Percentiles rank a stretch among this genome's conserved stretches.
These are phyloP conservation scores for Lamprotornis superbus DNA, from an alignment of 2,113 vertebrate genomes.

Conservation along the genomic window DNA sequence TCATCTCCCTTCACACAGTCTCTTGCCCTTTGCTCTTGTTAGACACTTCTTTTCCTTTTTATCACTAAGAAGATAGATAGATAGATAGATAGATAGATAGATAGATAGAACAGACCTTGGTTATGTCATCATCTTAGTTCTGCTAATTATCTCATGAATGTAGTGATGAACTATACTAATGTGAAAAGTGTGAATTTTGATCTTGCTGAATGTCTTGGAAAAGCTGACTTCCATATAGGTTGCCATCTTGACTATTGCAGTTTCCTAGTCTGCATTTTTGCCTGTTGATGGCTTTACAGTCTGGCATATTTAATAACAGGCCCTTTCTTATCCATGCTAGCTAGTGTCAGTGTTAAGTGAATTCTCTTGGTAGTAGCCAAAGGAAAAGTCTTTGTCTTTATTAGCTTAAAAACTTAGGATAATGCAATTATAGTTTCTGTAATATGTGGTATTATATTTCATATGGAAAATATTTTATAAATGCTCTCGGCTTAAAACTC, in stretches of 20 bases:
- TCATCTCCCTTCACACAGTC: background rate
- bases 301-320: slow-evolving; percentile 16
- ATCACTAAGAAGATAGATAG: background rate
- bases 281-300: background rate
- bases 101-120: background rate
- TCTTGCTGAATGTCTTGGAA: background rate
- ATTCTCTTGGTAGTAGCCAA: slow-evolving; percentile 11
- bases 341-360: slow-evolving; percentile 20
- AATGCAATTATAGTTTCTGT: background rate
- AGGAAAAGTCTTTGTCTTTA: slow-evolving; percentile 23
- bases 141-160: background rate
- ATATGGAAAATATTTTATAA: background rate
- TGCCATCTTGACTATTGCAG: background rate
- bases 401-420: background rate
- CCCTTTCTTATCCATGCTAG: slow-evolving; percentile 14
- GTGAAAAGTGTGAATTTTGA: background rate
- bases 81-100: background rate
- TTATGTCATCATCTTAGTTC: background rate
- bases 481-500: background rate
- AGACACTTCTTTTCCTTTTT: background rate
- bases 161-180: background rate
- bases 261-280: slow-evolving; percentile 33
- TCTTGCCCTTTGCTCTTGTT: background rate
- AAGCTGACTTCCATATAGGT: background rate
- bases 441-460: background rate